These are phyloP conservation scores for Stenopsyche tienmushanensis DNA, from an alignment of 1,140 invertebrate species.

Conservation along the genomic window DNA sequence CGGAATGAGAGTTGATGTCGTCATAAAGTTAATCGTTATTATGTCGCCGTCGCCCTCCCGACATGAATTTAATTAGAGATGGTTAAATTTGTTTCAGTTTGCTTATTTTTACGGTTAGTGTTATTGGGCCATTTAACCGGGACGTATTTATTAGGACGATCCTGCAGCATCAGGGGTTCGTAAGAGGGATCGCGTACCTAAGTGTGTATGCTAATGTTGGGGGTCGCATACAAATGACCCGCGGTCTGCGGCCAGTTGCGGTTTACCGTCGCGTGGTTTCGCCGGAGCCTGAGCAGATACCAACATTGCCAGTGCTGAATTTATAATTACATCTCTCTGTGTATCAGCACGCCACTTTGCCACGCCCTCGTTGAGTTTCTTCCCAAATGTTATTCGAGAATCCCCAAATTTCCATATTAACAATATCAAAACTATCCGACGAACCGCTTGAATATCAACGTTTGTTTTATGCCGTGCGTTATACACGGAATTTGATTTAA, in stretches of 20 bases:
- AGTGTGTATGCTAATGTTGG: neutral
- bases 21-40: neutral
- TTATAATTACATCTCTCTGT: too few relatives aligned
- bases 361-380: too few relatives aligned
- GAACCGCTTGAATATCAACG: too few relatives aligned
- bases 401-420: too few relatives aligned
- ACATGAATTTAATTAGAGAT: slow-evolving; percentile 3
- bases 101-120: slow-evolving; percentile 6
- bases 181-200: neutral
- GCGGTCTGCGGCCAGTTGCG: neutral
- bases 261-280: neutral
- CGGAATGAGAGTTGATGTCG: too few relatives aligned
- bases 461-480: too few relatives aligned
- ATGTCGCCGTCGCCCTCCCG: neutral
- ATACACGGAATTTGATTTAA: too few relatives aligned
- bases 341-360: too few relatives aligned
- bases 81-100: slow-evolving; percentile 20
- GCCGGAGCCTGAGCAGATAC: too few relatives aligned
- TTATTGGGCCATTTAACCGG: neutral
- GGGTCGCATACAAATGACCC: neutral
- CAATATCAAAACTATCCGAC: too few relatives aligned
- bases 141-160: neutral
- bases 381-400: too few relatives aligned
- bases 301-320: neutral
- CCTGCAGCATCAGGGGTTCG: neutral